Conservation (phyloP, 2,797 vertebrate species). For the Micropoecilia bifurca region DNA sequence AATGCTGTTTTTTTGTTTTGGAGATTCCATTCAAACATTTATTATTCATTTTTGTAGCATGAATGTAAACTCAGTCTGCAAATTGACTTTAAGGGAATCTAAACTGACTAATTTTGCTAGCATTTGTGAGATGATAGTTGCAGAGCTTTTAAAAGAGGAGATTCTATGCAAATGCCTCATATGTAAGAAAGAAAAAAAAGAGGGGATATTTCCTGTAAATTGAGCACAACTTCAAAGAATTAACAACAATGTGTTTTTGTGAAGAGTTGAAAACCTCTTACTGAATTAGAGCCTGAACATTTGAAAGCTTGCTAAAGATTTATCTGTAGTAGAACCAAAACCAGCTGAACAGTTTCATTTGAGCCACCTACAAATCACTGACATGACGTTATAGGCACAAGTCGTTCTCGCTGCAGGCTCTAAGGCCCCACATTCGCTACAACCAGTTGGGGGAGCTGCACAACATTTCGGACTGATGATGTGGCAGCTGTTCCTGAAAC, state of each 20-base stretch:
- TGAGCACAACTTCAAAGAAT: neutral
- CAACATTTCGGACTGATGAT: conserved; percentile 61
- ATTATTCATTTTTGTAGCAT: neutral
- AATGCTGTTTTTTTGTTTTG: neutral
- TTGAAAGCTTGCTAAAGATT: neutral
- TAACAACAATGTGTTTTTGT: neutral
- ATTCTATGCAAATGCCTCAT: neutral
- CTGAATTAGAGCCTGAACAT: neutral
- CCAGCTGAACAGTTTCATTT: neutral
- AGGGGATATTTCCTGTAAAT: neutral
- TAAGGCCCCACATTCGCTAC: neutral
- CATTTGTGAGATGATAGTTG: neutral
- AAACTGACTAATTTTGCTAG: neutral
- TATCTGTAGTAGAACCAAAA: neutral
- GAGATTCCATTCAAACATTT: neutral
- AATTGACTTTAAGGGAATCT: neutral
- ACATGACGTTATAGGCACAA: neutral
- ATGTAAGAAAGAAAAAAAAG: too few species aligned
- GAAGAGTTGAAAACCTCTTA: neutral
- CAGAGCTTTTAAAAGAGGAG: neutral
- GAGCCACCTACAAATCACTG: neutral
- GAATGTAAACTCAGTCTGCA: neutral
- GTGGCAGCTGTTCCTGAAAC: conserved; percentile 60
- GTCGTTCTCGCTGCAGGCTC: neutral
- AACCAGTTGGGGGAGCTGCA: conserved; percentile 65